phyloP scores from a whole-genome alignment of 2,797 vertebrate species.

The Amphiprion clarkii region DNA sequence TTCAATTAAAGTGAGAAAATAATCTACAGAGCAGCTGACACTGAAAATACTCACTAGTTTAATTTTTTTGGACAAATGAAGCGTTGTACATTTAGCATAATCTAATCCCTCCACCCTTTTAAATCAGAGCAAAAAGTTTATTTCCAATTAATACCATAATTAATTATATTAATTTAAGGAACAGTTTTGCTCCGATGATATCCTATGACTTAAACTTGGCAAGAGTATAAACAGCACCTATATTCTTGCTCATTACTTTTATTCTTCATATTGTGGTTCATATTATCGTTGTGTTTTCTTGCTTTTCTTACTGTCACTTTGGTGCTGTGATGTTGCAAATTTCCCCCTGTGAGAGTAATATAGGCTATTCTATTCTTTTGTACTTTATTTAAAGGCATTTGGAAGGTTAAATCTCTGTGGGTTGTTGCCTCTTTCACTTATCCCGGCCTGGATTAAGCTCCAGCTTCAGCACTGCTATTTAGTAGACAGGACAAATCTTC shows the following conservation, averaged over 20 bases:
- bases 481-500: conserved; percentile 62
- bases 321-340: too few relatives aligned
- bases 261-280: background rate
- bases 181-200: background rate
- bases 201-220: background rate
- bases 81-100: background rate
- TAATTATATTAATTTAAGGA: background rate
- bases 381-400: background rate
- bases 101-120: background rate
- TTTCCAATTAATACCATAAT: too few relatives aligned
- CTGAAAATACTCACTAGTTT: background rate
- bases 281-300: too few relatives aligned
- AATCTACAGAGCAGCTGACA: background rate
- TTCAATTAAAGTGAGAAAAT: background rate
- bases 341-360: too few relatives aligned
- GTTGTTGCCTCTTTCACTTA: conserved; percentile 58
- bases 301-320: too few relatives aligned
- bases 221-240: background rate
- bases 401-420: conserved; percentile 26
- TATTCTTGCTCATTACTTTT: background rate
- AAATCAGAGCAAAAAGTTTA: background rate
- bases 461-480: conserved; percentile 10
- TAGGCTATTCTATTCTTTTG: too few relatives aligned
- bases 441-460: conserved; percentile 47
- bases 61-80: background rate